These are phyloP conservation scores for Eilema griseolum DNA, from an alignment of 2,888 invertebrate species.

Conservation along the genomic window DNA sequence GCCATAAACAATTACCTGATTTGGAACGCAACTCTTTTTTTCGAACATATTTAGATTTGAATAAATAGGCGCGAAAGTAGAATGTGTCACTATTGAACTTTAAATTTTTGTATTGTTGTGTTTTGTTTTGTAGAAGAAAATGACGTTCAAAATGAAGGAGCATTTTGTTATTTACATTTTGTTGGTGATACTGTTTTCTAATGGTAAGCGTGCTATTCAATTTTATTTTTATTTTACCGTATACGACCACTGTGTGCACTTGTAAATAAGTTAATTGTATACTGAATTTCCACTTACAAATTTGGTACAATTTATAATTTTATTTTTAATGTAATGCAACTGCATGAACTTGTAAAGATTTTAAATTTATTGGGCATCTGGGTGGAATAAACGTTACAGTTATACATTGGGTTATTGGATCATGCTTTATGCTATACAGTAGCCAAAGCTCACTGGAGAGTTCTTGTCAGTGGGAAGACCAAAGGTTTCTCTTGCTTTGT, in stretches of 20 bases:
- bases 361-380: too few relatives aligned
- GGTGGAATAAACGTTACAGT: too few relatives aligned
- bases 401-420: too few relatives aligned
- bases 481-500: too few relatives aligned
- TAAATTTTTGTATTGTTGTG: slow-evolving; percentile 51
- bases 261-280: not conserved
- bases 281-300: too few relatives aligned
- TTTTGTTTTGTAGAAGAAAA: slow-evolving; percentile 50
- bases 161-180: slow-evolving; percentile 48
- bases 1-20: slow-evolving; percentile 61
- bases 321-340: too few relatives aligned
- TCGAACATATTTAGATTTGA: slow-evolving; percentile 55
- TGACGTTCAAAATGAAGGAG: slow-evolving; percentile 36
- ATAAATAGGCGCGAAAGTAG: slow-evolving; percentile 65
- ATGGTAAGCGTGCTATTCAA: slow-evolving; percentile 54
- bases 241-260: not conserved
- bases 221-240: slow-evolving; percentile 14
- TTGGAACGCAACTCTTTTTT: slow-evolving; percentile 57
- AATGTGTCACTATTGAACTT: slow-evolving; percentile 64
- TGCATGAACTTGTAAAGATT: too few relatives aligned
- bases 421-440: too few relatives aligned
- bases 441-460: too few relatives aligned
- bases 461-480: too few relatives aligned
- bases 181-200: slow-evolving; percentile 44
- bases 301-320: too few relatives aligned